These are phyloP conservation scores for Lasioglossum morio DNA, from an alignment of 2,888 invertebrate species.

Conservation along the genomic window DNA sequence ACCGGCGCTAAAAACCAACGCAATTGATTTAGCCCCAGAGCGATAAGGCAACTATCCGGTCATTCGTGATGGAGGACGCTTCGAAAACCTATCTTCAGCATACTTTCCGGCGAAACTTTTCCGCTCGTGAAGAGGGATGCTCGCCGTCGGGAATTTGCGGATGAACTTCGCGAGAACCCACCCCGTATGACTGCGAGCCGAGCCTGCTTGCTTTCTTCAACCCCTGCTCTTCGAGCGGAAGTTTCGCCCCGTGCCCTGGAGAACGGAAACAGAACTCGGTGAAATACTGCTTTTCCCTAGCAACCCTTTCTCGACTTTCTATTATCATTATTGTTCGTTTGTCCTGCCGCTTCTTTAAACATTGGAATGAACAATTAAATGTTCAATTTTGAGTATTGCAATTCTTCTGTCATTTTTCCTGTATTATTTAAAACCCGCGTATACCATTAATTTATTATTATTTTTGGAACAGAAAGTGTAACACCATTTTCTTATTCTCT, in stretches of 20 bases:
- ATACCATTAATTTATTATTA: no score
- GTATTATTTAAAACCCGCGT: no score
- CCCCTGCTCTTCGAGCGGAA: not conserved
- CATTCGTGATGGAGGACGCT: constrained; percentile 14
- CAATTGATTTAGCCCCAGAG: constrained; percentile 21
- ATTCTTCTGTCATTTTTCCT: not conserved
- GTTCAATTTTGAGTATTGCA: not conserved
- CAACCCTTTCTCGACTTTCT: not conserved
- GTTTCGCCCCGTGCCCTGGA: constrained; percentile 20
- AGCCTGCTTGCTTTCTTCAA: constrained; percentile 6
- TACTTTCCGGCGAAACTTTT: constrained; percentile 33
- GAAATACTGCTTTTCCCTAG: not conserved
- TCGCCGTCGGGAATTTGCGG: constrained; percentile 40
- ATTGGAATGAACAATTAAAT: not conserved
- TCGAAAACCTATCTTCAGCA: constrained; percentile 30
- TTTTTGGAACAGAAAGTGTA: no score
- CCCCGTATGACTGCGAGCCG: constrained; percentile 27
- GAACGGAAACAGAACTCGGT: constrained; percentile 30
- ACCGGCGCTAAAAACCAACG: not conserved
- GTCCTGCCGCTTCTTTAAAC: not conserved
- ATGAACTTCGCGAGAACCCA: constrained; percentile 30
- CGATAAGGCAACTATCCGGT: constrained; percentile 36
- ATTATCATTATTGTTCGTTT: not conserved
- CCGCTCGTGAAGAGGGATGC: not conserved
- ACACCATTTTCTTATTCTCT: no score